Conservation (phyloP, 2,113 vertebrate species). For the Neodon shergylaensis region DNA sequence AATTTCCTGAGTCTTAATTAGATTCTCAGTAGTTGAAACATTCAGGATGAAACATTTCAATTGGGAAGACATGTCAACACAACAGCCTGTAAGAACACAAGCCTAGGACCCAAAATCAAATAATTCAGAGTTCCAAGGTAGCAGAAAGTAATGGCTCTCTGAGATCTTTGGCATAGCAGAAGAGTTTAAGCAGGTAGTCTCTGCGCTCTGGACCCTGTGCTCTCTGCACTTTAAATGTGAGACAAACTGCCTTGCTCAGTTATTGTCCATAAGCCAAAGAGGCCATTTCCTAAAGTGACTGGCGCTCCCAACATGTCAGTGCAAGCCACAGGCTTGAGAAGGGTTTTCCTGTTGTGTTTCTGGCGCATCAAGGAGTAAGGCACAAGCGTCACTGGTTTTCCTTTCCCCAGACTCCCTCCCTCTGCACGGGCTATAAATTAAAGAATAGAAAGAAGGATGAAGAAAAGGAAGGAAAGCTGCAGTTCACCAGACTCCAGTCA, state of each 20-base stretch:
- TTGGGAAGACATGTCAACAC: too few relatives aligned
- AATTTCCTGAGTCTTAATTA: not conserved
- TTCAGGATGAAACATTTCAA: not conserved
- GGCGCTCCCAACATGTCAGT: not conserved
- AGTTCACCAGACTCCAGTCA: slow-evolving; percentile 73
- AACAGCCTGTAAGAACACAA: not conserved
- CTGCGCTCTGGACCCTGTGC: not conserved
- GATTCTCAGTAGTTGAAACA: not conserved
- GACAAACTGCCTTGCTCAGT: not conserved
- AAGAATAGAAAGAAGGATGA: not conserved
- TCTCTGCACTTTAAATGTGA: not conserved
- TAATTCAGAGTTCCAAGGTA: not conserved
- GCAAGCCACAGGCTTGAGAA: not conserved
- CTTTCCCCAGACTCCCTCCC: not conserved
- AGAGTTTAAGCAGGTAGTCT: not conserved
- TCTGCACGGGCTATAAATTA: slow-evolving; percentile 62
- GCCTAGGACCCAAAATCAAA: not conserved
- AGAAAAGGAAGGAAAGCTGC: slow-evolving; percentile 19
- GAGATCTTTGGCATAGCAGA: not conserved
- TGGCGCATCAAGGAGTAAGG: slow-evolving; percentile 36
- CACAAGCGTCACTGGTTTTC: not conserved
- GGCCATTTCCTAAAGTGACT: slow-evolving; percentile 24
- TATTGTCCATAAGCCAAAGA: slow-evolving; percentile 39
- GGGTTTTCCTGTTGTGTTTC: slow-evolving; percentile 53
- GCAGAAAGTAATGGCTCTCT: not conserved